These are phyloP conservation scores for Sanderia malayensis DNA, from an alignment of 30 jellyfish, hydroid and myxozoan species.

Conservation along the genomic window DNA sequence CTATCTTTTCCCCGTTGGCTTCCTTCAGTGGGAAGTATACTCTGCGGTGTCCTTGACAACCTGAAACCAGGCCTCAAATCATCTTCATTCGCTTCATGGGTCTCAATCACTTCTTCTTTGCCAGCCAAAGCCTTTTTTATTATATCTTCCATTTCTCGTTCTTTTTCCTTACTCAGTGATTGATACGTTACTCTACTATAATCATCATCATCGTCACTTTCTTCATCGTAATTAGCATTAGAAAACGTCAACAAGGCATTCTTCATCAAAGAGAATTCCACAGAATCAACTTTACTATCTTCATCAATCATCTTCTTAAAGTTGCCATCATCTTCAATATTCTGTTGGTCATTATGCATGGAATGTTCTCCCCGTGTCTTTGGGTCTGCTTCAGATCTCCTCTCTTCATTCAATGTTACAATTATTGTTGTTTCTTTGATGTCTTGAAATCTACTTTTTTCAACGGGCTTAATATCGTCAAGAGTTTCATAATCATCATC, in stretches of 20 bases:
- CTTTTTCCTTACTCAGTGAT: background rate
- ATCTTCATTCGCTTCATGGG: background rate
- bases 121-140: background rate
- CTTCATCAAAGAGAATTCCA: slow-evolving; percentile 33
- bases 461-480: background rate
- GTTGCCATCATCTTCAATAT: too few species aligned
- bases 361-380: too few species aligned
- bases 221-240: background rate
- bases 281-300: too few species aligned
- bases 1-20: background rate
- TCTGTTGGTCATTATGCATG: too few species aligned
- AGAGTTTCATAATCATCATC: slow-evolving; percentile 21
- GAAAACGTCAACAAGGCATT: slow-evolving; percentile 40
- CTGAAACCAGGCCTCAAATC: background rate
- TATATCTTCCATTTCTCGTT: background rate
- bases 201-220: background rate
- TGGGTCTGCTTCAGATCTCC: background rate
- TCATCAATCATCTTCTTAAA: too few species aligned
- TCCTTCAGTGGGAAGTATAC: background rate
- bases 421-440: background rate
- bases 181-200: background rate
- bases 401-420: background rate
- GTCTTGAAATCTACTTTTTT: background rate
- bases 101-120: background rate
- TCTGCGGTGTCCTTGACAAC: background rate